Conservation (phyloP, 1,140 invertebrate species). For the Coboldia fuscipes region DNA sequence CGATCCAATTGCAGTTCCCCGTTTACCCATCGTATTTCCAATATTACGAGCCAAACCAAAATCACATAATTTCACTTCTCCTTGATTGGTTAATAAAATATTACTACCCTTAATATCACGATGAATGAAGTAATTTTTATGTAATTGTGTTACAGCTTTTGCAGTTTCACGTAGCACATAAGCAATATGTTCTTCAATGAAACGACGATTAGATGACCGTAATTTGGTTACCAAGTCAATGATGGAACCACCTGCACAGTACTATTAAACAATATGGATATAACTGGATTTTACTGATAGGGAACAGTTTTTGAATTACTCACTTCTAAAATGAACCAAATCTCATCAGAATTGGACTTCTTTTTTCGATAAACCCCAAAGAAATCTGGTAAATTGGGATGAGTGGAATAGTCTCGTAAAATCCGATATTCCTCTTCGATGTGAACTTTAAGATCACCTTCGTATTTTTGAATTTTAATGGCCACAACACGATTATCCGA, state of each 20-base stretch:
- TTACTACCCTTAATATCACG: constrained; percentile 71
- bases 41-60: constrained; percentile 66
- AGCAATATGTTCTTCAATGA: constrained; percentile 69
- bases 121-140: constrained; percentile 71
- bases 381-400: constrained; percentile 65
- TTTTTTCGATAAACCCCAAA: constrained; percentile 58
- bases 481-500: constrained; percentile 48
- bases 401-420: constrained; percentile 50
- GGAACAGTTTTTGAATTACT: constrained; percentile 10
- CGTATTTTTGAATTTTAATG: constrained; percentile 57
- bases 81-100: constrained; percentile 62
- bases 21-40: constrained; percentile 44
- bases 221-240: constrained; percentile 54
- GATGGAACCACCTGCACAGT: constrained; percentile 59
- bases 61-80: constrained; percentile 64
- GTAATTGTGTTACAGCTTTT: constrained; percentile 56
- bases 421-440: constrained; percentile 71
- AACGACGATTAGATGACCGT: constrained; percentile 38
- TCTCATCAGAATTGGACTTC: constrained; percentile 35
- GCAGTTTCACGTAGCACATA: constrained; percentile 70
- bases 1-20: constrained; percentile 57
- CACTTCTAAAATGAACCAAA: constrained; percentile 84
- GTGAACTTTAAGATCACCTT: constrained; percentile 38
- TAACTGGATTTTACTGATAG: constrained; percentile 3
- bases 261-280: constrained; percentile 22